Conservation (phyloP, 2,113 vertebrate genomes). For the Aythya baeri region DNA sequence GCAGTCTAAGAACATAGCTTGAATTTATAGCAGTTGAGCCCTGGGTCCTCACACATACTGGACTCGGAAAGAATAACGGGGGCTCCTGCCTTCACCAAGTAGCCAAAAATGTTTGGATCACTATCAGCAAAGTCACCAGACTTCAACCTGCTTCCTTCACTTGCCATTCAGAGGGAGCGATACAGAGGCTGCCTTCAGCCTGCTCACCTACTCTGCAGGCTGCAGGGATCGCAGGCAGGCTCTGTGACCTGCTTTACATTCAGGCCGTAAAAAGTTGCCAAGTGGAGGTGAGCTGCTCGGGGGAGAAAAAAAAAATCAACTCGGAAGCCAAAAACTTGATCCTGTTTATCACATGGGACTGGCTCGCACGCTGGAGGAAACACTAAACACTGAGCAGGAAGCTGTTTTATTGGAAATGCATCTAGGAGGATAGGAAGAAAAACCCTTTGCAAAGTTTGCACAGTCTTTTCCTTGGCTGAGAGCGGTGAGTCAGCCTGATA, state of each 20-base stretch:
- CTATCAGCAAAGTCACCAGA: slow-evolving; percentile 54
- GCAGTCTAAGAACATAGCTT: slow-evolving; percentile 77
- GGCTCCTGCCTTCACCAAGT: neutral
- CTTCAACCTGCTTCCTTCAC: slow-evolving; percentile 48
- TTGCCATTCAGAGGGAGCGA: neutral
- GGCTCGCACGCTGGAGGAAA: slow-evolving; percentile 34
- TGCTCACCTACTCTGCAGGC: neutral
- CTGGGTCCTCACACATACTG: slow-evolving; percentile 63
- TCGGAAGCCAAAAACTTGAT: slow-evolving; percentile 50
- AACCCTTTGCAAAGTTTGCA: slow-evolving; percentile 36
- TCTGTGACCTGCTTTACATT: slow-evolving; percentile 19
- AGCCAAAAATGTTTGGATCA: slow-evolving; percentile 62
- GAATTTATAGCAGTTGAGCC: slow-evolving; percentile 76
- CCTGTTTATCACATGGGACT: slow-evolving; percentile 36
- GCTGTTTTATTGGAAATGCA: slow-evolving; percentile 58
- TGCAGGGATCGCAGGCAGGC: neutral
- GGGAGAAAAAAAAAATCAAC: neutral
- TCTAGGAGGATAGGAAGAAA: slow-evolving; percentile 8
- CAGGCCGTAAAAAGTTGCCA: slow-evolving; percentile 46
- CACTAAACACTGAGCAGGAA: slow-evolving; percentile 41
- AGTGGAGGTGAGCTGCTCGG: slow-evolving; percentile 30
- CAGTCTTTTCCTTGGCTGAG: slow-evolving; percentile 36
- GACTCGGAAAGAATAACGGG: slow-evolving; percentile 57
- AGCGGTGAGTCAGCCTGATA: slow-evolving; percentile 43
- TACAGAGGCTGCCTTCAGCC: neutral